Evolutionary conservation across 2,888 invertebrate species (phyloP).

Genomic region (Cheilosia soror): DNA sequence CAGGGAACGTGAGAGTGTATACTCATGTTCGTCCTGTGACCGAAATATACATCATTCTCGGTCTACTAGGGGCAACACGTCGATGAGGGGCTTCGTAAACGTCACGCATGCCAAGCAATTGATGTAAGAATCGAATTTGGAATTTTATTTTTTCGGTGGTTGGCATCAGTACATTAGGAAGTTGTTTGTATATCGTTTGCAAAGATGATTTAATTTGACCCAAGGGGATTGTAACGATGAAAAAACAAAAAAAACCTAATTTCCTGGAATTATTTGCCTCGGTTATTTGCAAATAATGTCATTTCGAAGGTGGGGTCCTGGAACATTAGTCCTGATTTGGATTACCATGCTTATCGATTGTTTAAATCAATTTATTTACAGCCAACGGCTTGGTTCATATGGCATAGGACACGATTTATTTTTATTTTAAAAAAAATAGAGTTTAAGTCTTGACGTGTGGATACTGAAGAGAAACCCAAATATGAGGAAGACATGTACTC

Average conservation of each 20-base stretch:
- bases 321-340: slow-evolving; percentile 51
- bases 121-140: slow-evolving; percentile 68
- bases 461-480: neutral
- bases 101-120: slow-evolving; percentile 31
- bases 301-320: slow-evolving; percentile 9
- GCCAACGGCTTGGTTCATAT: slow-evolving; percentile 34
- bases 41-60: neutral
- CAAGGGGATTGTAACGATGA: slow-evolving; percentile 32
- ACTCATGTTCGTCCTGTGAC: neutral
- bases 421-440: neutral
- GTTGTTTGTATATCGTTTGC: slow-evolving; percentile 72
- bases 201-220: slow-evolving; percentile 70
- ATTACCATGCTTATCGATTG: slow-evolving; percentile 58
- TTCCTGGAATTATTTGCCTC: slow-evolving; percentile 60
- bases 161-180: slow-evolving; percentile 50
- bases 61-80: neutral
- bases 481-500: neutral
- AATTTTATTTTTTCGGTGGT: slow-evolving; percentile 30
- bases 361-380: slow-evolving; percentile 55
- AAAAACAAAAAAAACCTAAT: slow-evolving; percentile 22
- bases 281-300: slow-evolving; percentile 49
- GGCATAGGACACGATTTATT: neutral
- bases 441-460: neutral
- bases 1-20: slow-evolving; percentile 21
- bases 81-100: no score